Conservation (phyloP, 1,140 invertebrate genomes). For the Drosophila novamexicana region DNA sequence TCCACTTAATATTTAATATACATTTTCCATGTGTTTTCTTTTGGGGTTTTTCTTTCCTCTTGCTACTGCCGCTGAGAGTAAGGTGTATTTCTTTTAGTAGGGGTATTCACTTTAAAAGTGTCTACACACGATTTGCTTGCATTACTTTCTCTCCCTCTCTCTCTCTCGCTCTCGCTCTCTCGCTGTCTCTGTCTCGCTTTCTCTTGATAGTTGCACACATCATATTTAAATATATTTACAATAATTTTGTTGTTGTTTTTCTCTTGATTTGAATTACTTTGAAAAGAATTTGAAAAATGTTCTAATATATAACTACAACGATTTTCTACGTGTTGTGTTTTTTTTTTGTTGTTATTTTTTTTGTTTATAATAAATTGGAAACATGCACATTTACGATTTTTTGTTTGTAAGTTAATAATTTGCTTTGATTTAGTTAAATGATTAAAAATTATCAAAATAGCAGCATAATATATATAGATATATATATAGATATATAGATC, state of each 20-base stretch:
- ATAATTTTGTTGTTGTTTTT: constrained; percentile 23
- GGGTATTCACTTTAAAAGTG: constrained; percentile 17
- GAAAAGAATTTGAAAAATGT: constrained; percentile 54
- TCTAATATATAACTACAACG: constrained; percentile 59
- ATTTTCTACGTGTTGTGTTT: constrained; percentile 43
- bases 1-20: constrained; percentile 48
- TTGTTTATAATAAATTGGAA: constrained; percentile 50
- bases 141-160: not conserved
- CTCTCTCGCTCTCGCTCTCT: not conserved
- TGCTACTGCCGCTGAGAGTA: constrained; percentile 6
- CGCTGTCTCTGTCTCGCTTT: no score
- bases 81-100: constrained; percentile 3
- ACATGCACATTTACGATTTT: constrained; percentile 63
- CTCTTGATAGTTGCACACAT: constrained; percentile 22
- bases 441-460: constrained; percentile 70
- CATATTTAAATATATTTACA: constrained; percentile 33
- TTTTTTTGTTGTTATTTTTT: not conserved
- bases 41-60: not conserved
- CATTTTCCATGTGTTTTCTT: constrained; percentile 25
- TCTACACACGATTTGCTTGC: constrained; percentile 4
- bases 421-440: constrained; percentile 47
- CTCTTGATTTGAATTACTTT: constrained; percentile 38
- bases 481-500: constrained; percentile 18
- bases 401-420: constrained; percentile 52
- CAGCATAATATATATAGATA: constrained; percentile 31